Base-by-base conservation (phyloP, 2,888 invertebrate genomes). In the Orthosia gothica region DNA sequence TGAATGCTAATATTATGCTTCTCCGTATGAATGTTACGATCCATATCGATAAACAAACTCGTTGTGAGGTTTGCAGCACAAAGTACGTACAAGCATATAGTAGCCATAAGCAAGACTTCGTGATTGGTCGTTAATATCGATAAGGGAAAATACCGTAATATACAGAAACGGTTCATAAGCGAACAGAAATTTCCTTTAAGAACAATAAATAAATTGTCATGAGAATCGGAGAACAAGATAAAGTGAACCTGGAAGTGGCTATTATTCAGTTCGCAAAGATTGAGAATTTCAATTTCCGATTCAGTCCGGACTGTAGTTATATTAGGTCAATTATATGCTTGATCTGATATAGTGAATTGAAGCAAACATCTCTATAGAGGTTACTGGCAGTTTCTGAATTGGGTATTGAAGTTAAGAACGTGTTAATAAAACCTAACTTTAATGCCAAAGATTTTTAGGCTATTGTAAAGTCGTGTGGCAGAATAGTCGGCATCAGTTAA, bases 201-300 rank as follows among this genome's bases (percentile, higher is more conserved):
- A 75, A 84, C 59, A 82, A 70, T 80, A 72, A 72, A 80, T 75
- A 80, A 67, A 80, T 84, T 82, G 84, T 58, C 81, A 72, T 75
- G 72, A 70, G 67, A 75, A 84, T 70, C 9, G 61, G 40, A 66
- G 12, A 18, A 63, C 7, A 71, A 49, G 47, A 65, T 62, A 47
- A 32, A 58, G 49, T 3, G 69, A 69, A 69, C 26, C 70, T 79
- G 72, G 62, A 78, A 80, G 65, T 74, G 58, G 62, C 63, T 50
- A 40, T 82, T 86, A 75, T 76, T 81, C 63, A 71, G 65, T 77
- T 74, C 58, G 67, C 70, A 77, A 75, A 85, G 71, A 74, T 77
- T 63, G 74, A 82, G 63, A 76, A 77, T 86, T 75, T 77, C 69
- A 78, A 82, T 85, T 78, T 81, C 73, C 77, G 65, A 67, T 49